These are phyloP conservation scores for Drosophila virilis DNA, from an alignment of 1,140 invertebrate species.

Conservation along the genomic window DNA sequence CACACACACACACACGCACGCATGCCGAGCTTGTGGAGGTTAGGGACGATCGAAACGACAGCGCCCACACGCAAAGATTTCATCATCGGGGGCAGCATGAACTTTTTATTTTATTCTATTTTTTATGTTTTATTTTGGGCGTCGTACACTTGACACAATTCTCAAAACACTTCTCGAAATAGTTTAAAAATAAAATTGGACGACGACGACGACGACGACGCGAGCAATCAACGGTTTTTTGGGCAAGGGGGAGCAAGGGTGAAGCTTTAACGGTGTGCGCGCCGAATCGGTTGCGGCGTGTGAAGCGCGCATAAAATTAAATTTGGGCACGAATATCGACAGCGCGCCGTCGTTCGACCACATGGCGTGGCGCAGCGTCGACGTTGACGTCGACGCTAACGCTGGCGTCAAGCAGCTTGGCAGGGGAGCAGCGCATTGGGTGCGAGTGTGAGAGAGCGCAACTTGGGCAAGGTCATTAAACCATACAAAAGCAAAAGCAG, in stretches of 20 bases:
- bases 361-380: constrained; percentile 50
- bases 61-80: constrained; percentile 42
- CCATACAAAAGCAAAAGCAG: constrained; percentile 61
- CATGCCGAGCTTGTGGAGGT: constrained; percentile 17
- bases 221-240: constrained; percentile 56
- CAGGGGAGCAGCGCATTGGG: constrained; percentile 63
- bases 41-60: constrained; percentile 10
- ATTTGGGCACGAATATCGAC: constrained; percentile 68
- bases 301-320: constrained; percentile 74
- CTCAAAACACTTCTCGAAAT: constrained; percentile 57
- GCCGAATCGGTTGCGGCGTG: constrained; percentile 31
- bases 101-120: constrained; percentile 28
- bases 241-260: neutral
- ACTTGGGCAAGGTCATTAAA: constrained; percentile 81
- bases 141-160: constrained; percentile 78
- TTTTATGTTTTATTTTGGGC: constrained; percentile 33
- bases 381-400: constrained; percentile 36
- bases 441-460: constrained; percentile 38
- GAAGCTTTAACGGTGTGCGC: neutral
- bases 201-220: constrained; percentile 21
- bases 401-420: constrained; percentile 57
- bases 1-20: neutral
- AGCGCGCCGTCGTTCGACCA: constrained; percentile 45
- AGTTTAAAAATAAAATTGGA: constrained; percentile 71
- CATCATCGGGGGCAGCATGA: constrained; percentile 32